phyloP scores from a whole-genome alignment of 2,113 vertebrate species.

The Cynopterus brachyotis region DNA sequence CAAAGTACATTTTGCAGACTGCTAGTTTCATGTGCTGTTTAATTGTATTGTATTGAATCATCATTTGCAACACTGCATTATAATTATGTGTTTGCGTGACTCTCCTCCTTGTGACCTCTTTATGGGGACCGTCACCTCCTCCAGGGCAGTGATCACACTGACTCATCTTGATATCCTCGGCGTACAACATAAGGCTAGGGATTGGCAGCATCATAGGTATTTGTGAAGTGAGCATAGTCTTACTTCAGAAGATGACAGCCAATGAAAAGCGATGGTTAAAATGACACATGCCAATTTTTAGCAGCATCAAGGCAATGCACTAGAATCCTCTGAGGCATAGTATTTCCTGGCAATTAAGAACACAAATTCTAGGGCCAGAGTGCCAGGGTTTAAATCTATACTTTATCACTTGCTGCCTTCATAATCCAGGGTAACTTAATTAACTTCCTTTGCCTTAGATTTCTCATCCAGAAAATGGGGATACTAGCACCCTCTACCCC shows the following conservation, averaged over 20 bases:
- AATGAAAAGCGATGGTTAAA: neutral
- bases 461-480: neutral
- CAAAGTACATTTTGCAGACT: slow-evolving; percentile 1
- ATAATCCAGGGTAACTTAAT: neutral
- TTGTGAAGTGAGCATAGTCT: neutral
- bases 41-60: neutral
- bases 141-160: neutral
- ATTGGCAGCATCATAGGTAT: neutral
- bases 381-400: neutral
- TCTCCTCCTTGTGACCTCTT: slow-evolving; percentile 18
- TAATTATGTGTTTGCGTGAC: slow-evolving; percentile 4
- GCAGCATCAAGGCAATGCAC: slow-evolving; percentile 12
- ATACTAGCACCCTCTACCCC: neutral
- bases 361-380: neutral
- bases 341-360: neutral
- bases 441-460: neutral
- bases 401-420: neutral
- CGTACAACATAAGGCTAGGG: neutral
- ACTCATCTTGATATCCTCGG: slow-evolving; percentile 36
- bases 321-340: neutral
- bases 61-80: neutral
- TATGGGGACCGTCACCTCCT: neutral
- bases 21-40: neutral
- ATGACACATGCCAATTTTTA: neutral
- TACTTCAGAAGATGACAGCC: neutral